These are phyloP conservation scores for Penaeus vannamei DNA, from an alignment of 1,140 invertebrate species.

Conservation along the genomic window DNA sequence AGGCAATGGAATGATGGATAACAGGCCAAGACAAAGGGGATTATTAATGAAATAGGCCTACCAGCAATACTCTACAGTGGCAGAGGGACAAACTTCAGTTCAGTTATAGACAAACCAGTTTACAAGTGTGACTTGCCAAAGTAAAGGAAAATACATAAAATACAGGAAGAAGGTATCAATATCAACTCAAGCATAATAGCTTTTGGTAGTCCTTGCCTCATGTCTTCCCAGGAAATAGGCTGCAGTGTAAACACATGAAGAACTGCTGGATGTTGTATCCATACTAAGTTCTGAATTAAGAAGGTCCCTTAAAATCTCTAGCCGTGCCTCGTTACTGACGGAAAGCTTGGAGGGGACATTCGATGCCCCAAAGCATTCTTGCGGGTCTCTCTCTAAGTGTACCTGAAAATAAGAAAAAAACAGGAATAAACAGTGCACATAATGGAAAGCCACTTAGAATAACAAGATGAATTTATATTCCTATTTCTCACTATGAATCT, in stretches of 20 bases:
- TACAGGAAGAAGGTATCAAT: too few species aligned
- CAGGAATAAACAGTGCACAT: constrained; percentile 42
- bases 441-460: too few species aligned
- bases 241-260: constrained; percentile 1
- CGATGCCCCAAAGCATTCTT: constrained; percentile 72
- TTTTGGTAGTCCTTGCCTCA: neutral
- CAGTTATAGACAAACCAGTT: too few species aligned
- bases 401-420: constrained; percentile 71
- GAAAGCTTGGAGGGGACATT: constrained; percentile 76
- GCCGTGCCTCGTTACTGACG: constrained; percentile 78
- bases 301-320: constrained; percentile 85
- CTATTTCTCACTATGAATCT: neutral
- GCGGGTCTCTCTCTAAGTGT: constrained; percentile 76
- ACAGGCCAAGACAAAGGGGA: too few species aligned
- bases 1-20: too few species aligned
- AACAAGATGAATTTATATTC: neutral
- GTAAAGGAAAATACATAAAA: too few species aligned
- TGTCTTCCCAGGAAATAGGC: constrained; percentile 39
- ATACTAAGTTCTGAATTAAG: constrained; percentile 80
- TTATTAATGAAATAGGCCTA: too few species aligned
- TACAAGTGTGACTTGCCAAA: too few species aligned
- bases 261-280: constrained; percentile 74
- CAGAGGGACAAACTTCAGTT: too few species aligned
- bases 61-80: too few species aligned
- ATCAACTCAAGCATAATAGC: neutral